These are phyloP conservation scores for Sphaeramia orbicularis DNA, from an alignment of 2,797 vertebrate species.

Conservation along the genomic window DNA sequence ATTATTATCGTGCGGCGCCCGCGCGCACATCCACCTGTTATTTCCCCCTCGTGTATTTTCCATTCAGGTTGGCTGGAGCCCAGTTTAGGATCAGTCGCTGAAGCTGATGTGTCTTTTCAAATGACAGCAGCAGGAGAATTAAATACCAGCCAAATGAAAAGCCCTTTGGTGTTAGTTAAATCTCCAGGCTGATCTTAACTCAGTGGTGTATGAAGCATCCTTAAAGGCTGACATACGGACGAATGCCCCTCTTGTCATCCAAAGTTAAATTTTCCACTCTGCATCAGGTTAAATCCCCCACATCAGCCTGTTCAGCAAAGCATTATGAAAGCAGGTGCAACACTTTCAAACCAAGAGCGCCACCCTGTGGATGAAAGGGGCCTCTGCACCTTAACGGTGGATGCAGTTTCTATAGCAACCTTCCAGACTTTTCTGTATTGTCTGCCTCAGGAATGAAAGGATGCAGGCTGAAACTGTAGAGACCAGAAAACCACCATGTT, in stretches of 20 bases:
- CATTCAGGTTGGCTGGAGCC: conserved; percentile 14
- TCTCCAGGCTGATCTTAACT: neutral
- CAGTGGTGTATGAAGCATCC: neutral
- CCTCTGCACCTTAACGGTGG: conserved; percentile 45
- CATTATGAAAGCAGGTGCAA: conserved; percentile 28
- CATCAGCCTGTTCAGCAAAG: neutral
- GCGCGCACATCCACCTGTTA: conserved; percentile 40
- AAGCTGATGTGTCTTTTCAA: conserved; percentile 3
- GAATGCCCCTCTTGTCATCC: rapidly evolving
- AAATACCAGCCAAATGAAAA: conserved; percentile 1
- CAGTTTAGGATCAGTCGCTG: conserved; percentile 13
- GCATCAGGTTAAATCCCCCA: neutral
- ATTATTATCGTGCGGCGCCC: conserved; percentile 45
- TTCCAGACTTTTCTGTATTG: conserved; percentile 85
- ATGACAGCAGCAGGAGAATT: conserved; percentile 5
- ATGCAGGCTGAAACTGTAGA: conserved; percentile 34
- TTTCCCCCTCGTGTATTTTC: conserved; percentile 24
- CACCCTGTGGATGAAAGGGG: conserved; percentile 68
- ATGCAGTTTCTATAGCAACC: conserved; percentile 95
- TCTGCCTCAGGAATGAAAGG: conserved; percentile 54
- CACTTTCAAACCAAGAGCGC: conserved; percentile 74
- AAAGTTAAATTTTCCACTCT: neutral
- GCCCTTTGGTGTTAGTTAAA: neutral
- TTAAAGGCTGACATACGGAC: neutral
- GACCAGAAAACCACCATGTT: conserved; percentile 60